phyloP scores from a whole-genome alignment of 1,140 invertebrate genomes.

The Condylostylus longicornis region DNA sequence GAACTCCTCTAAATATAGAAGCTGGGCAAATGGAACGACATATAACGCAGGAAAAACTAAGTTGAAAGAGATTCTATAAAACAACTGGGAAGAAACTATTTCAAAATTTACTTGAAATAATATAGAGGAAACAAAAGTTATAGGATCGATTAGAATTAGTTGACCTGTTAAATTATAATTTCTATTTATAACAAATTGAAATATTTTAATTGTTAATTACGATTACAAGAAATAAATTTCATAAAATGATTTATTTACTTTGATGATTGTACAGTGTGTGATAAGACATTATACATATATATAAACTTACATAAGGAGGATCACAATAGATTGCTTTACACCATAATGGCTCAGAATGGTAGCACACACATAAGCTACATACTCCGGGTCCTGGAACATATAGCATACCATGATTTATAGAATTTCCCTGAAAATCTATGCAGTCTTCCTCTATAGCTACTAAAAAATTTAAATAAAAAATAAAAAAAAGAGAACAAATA shows the following conservation, averaged over 20 bases:
- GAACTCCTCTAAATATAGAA: too few species aligned
- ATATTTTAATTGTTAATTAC: neutral
- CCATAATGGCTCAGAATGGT: slow-evolving; percentile 69
- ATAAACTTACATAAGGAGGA: slow-evolving; percentile 57
- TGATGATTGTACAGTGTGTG: neutral
- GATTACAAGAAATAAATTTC: neutral
- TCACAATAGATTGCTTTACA: slow-evolving; percentile 74
- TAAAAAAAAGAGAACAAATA: neutral
- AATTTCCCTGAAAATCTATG: slow-evolving; percentile 61
- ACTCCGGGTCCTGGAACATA: slow-evolving; percentile 73
- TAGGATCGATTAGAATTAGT: too few species aligned
- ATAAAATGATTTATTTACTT: neutral
- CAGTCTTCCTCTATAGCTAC: slow-evolving; percentile 57
- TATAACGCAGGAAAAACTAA: too few species aligned
- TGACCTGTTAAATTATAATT: too few species aligned
- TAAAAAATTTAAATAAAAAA: slow-evolving; percentile 25
- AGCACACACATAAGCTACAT: slow-evolving; percentile 73
- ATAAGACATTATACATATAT: neutral
- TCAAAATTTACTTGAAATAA: too few species aligned
- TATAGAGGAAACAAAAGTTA: too few species aligned
- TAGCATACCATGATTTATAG: slow-evolving; percentile 55
- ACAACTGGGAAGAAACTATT: too few species aligned
- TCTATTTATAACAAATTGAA: too few species aligned
- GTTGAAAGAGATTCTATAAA: too few species aligned
- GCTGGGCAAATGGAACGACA: too few species aligned